A percentile compares a stretch with the other conserved stretches of the same genome.
These are phyloP conservation scores for Yponomeuta evonymella DNA, from an alignment of 2,888 invertebrate genomes.

Conservation along the genomic window DNA sequence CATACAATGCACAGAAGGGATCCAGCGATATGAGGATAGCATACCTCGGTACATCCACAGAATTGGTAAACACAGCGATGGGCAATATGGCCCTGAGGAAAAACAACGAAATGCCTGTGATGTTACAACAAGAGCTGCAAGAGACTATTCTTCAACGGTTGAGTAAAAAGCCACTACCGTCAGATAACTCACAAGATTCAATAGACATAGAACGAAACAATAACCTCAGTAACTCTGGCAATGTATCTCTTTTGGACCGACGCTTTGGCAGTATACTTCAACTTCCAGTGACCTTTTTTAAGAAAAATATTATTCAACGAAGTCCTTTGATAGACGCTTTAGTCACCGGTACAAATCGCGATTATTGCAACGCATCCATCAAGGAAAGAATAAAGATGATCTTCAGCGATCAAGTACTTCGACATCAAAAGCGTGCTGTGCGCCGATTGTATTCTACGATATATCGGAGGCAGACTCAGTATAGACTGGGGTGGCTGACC, in stretches of 20 bases:
- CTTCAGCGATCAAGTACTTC: not conserved
- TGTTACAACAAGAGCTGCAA: not conserved
- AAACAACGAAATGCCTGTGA: not conserved
- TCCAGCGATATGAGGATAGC: not conserved
- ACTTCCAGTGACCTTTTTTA: not conserved
- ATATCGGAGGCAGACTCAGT: not conserved
- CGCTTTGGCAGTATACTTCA: not conserved
- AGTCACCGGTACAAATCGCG: not conserved
- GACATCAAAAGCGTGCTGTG: not conserved
- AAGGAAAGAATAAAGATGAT: not conserved
- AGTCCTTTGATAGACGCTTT: not conserved
- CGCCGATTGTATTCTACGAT: conserved; percentile 5
- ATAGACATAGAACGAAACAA: not conserved
- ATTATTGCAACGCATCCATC: not conserved
- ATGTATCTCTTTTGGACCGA: not conserved
- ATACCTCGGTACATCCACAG: not conserved
- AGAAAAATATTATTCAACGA: not conserved
- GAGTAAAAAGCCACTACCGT: not conserved
- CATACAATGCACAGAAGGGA: not conserved
- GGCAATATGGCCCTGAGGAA: not conserved
- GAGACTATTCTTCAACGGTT: not conserved
- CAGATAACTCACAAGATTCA: not conserved
- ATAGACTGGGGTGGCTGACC: conserved; percentile 3
- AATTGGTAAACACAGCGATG: not conserved
- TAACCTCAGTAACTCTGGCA: not conserved